Evolutionary conservation across 2,888 invertebrate species (phyloP), one percentile per base, ranked within the genome.

Genomic region (Spilosoma lubricipeda): DNA sequence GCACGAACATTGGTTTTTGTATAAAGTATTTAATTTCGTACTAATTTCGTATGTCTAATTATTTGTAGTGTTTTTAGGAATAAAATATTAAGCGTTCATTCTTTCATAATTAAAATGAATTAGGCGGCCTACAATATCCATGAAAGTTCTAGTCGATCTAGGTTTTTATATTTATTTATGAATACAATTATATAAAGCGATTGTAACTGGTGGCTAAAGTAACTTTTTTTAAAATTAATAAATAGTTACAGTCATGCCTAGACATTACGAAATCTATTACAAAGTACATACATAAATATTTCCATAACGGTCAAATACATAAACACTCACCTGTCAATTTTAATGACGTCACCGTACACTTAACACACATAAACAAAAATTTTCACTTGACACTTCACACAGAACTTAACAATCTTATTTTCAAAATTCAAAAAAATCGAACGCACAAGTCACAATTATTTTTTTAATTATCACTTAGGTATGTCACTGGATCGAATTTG

Each of bases 281-380:
- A 45, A 66, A 70, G 64, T 65, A 70, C 33, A 70, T 39, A 30
- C 66, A 72, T 72, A 76, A 83, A 78, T 80, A 82, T 78, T 81
- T 73, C 67, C 36, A 75, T 73, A 75, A 75, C 75, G 73, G 75
- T 33, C 65, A 63, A 75, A 69, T 77, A 45, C 36, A 33, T 67
- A 72, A 75, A 64, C 76, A 85, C 85, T 85, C 67, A 85, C 85
- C 85, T 86, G 86, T 77, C 86, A 85, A 78, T 75, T 73, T 81
- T 79, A 80, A 75, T 77, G 83, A 79, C 78, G 82, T 80, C 83
- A 85, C 77, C 42, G 63, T 69, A 74, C 81, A 85, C 80, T 85
- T 79, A 83, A 81, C 85, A 85, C 86, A 83, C 80, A 80, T 84
- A 78, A 85, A 85, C 83, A 82, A 84, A 82, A 80, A 82, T 78